Percentiles rank a stretch among this genome's conserved stretches.
Evolutionary conservation across 2,797 vertebrate species (phyloP).

Genomic region (Chelmon rostratus): DNA sequence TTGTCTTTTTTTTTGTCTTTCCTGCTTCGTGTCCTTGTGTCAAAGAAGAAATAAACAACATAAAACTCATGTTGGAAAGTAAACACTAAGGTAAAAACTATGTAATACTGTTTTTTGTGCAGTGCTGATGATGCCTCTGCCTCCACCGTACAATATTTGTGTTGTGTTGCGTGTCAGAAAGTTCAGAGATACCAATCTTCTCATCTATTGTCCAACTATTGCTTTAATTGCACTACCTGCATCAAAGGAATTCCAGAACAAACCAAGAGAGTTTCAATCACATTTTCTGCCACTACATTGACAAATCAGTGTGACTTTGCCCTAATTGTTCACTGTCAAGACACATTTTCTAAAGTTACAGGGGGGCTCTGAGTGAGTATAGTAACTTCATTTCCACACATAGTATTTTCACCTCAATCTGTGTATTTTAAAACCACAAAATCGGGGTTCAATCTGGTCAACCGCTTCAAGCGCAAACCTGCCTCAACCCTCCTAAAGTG

Average conservation of each 20-base stretch:
- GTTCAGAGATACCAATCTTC: neutral
- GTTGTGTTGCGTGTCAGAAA: neutral
- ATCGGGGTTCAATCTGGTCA: slow-evolving; percentile 60
- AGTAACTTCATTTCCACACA: slow-evolving; percentile 36
- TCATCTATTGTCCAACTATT: neutral
- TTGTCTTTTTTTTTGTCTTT: slow-evolving; percentile 59
- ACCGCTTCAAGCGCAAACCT: slow-evolving; percentile 39
- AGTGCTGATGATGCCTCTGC: neutral
- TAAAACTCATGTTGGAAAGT: neutral
- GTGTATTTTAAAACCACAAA: slow-evolving; percentile 53
- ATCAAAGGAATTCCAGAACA: slow-evolving; percentile 15
- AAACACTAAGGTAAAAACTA: neutral
- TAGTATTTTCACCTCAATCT: slow-evolving; percentile 57
- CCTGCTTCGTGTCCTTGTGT: slow-evolving; percentile 3
- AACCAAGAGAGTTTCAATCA: neutral
- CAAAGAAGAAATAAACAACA: neutral
- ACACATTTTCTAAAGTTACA: slow-evolving; percentile 11
- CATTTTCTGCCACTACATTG: neutral
- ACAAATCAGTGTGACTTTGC: slow-evolving; percentile 15
- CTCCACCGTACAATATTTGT: neutral
- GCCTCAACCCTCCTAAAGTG: slow-evolving; percentile 43
- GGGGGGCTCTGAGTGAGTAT: neutral
- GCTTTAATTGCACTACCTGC: neutral
- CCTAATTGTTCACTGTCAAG: slow-evolving; percentile 8
- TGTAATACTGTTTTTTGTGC: neutral